Base-by-base conservation (phyloP, 1,140 invertebrate genomes). In the Calycopis cecrops region DNA sequence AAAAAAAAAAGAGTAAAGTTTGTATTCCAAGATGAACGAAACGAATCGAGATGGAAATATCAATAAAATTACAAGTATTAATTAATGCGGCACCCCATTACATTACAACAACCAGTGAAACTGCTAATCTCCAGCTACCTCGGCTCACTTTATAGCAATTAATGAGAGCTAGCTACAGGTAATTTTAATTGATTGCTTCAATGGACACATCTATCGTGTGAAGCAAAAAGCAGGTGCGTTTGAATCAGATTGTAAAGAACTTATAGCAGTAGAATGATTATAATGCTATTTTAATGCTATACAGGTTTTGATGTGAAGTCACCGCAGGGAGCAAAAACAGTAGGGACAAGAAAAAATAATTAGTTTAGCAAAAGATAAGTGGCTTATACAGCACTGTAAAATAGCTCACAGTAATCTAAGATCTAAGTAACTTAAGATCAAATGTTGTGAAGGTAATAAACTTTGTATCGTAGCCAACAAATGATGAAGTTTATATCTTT, bases 271-370 rank as follows among this genome's bases (percentile, higher is more conserved):
- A 44, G 12, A 16, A 44, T 44, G 38, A 44, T 53, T 53, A 53
- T 42, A 33, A 44, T 53, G 42, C 28, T 17, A 44, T 53, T 53
- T 53, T 53, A 53, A 53, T 53, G 38, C 42, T 21, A 33, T 33
- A 53, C 42, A 40, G 52, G 21, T 53, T 40, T 35, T 53, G 33
- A 50, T 35, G 33, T 35, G 12, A 34, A 53, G 42, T 18, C 38
- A 53, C 52, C 28, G 52, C 18, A 40, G 51, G 48, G 28, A 28
- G 40, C 14, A 17, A 44, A 44, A 42, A 44, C 14, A 16, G 40
- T 9, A 28, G 21, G n/a, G 40, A 8, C 1, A 17, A 44, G 40
- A 44, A 44, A 44, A 44, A 44, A 14, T 44, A 44, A 44, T 44
- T 17, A 44, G 40, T 8, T 14, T 28, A 28, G 14, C 16, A 16